A percentile compares a stretch with the other conserved stretches of the same genome.
Evolutionary conservation across 2,113 vertebrate species (phyloP).

Genomic region (Rhagologus leucostigma): DNA sequence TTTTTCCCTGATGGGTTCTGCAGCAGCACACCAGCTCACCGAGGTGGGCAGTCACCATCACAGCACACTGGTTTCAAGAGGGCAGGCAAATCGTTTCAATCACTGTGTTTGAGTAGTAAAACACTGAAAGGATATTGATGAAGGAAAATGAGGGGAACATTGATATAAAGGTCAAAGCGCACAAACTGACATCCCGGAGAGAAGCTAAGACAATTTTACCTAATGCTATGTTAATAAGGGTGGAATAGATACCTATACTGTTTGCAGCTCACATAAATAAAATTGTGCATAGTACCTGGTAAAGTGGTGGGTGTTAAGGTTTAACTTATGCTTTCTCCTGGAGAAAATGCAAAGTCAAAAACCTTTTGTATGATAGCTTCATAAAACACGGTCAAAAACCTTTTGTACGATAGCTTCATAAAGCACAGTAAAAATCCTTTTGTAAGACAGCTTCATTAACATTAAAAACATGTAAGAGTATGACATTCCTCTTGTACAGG

Average conservation of each 20-base stretch:
- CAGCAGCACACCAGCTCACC: not conserved
- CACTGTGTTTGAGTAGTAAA: not conserved
- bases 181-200: not conserved
- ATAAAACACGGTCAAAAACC: not conserved
- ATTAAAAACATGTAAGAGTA: constrained; percentile 19
- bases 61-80: not conserved
- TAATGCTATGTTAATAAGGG: not conserved
- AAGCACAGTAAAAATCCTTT: not conserved
- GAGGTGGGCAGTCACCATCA: not conserved
- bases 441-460: constrained; percentile 35
- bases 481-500: not conserved
- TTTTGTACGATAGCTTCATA: not conserved
- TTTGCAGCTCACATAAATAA: not conserved
- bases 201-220: not conserved
- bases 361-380: not conserved
- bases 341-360: not conserved
- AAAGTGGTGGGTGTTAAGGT: not conserved
- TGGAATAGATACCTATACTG: not conserved
- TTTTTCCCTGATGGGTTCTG: accelerated
- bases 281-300: not conserved
- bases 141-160: not conserved
- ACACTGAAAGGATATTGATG: not conserved
- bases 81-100: not conserved
- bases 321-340: not conserved
- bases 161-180: not conserved